Base-by-base conservation (phyloP, 1,140 invertebrate genomes). In the Polypedilum vanderplanki region DNA sequence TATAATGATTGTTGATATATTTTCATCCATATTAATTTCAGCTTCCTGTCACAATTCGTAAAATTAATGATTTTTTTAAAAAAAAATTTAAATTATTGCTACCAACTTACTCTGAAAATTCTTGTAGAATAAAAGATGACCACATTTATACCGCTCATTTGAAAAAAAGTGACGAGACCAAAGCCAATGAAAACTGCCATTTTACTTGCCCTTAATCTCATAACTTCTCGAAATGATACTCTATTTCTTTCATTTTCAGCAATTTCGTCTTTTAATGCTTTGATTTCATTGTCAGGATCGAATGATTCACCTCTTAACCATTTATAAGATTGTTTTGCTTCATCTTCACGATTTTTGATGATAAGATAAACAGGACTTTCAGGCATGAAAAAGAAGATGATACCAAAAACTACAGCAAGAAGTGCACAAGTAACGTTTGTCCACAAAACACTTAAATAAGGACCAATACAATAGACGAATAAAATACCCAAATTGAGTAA, bases 81-180 rank as follows among this genome's bases (percentile, higher is more conserved):
- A n/a, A n/a, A n/a, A n/a, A n/a, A n/a, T n/a, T n/a, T n/a, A n/a
- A n/a, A n/a, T n/a, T n/a, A n/a, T n/a, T n/a, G n/a, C n/a, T n/a
- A n/a, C n/a, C n/a, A n/a, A n/a, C 65, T 70, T 18, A 70, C 86
- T 81, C 87, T 77, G 78, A 96, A 95, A 75, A 97, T 95, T 0
- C 83, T 79, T 0, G 87, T 86, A 0, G 90, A 86, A 78, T 94
- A 95, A 80, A 95, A 95, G 75, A 94, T 90, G 22, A 96, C 90
- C 0, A 90, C 91, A 78, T 95, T 95, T 18, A 96, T 92, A 67
- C 94, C 93, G 75, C 89, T 90, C 40, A 95, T 83, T 80, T 96
- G 94, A 80, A 96, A 93, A 80, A 95, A 91, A 74, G 93, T 83
- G 91, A 96, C 93, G 0, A 96, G 83, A 10, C 88, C 88, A 76